A percentile compares a stretch with the other conserved stretches of the same genome.
These are phyloP conservation scores for Radopholus similis DNA, from an alignment of 1,140 invertebrate genomes.

Conservation along the genomic window DNA sequence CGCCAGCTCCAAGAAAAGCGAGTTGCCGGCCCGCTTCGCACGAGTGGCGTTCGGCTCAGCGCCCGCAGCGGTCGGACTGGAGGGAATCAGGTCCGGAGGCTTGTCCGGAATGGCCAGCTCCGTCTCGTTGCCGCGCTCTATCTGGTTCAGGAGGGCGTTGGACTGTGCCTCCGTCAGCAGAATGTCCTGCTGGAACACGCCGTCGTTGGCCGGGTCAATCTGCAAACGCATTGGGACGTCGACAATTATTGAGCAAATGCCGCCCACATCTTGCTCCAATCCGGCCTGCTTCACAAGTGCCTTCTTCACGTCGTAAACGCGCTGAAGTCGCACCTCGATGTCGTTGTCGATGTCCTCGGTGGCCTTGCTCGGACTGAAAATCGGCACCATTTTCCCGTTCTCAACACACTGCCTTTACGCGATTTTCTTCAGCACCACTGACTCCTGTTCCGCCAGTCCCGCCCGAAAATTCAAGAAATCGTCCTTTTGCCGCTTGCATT, in stretches of 20 bases:
- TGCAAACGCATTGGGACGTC: neutral
- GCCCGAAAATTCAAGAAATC: neutral
- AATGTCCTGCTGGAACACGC: conserved; percentile 12
- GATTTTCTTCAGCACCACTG: neutral
- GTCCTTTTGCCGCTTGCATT: neutral
- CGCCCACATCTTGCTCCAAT: neutral
- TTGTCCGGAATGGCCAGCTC: neutral
- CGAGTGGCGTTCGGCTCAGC: too few relatives aligned
- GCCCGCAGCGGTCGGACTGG: neutral
- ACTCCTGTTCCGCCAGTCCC: neutral
- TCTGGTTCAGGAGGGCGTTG: conserved; percentile 4
- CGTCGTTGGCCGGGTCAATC: conserved; percentile 19
- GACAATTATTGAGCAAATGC: neutral
- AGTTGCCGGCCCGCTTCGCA: neutral
- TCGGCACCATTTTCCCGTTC: neutral
- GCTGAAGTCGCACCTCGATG: neutral
- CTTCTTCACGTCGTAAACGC: conserved; percentile 3
- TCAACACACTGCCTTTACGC: neutral
- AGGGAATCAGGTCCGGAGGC: neutral
- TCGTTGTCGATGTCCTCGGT: neutral
- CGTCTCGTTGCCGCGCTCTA: neutral
- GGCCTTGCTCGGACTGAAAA: conserved; percentile 2
- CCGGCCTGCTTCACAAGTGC: neutral
- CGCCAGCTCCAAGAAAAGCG: conserved; percentile 12
- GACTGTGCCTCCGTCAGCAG: conserved; percentile 8